Evolutionary conservation across 30 jellyfish, hydroid and myxozoan genomes (phyloP).

Genomic region (Catostylus mosaicus): DNA sequence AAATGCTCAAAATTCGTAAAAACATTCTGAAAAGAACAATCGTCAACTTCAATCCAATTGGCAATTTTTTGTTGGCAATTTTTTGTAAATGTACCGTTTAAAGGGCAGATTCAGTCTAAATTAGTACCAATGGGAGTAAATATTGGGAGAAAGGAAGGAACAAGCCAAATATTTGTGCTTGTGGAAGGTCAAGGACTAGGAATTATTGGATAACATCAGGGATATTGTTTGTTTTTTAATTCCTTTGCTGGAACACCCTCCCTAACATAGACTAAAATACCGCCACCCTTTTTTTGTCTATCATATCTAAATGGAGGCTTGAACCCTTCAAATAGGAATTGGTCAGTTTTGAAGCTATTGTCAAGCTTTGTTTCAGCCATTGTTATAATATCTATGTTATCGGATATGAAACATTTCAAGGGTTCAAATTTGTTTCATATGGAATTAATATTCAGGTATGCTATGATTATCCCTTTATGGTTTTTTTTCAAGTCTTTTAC

Average conservation of each 20-base stretch:
- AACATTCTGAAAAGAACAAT: too few relatives aligned
- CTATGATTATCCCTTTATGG: constrained; percentile 46
- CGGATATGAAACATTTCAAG: not conserved
- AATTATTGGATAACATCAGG: too few relatives aligned
- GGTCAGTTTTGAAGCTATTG: not conserved
- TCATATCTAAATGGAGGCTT: not conserved
- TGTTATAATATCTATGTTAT: not conserved
- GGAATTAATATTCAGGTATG: constrained; percentile 8
- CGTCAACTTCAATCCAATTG: too few relatives aligned
- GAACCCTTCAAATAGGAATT: not conserved
- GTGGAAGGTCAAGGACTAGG: too few relatives aligned
- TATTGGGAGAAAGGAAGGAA: too few relatives aligned
- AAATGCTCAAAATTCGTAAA: too few relatives aligned
- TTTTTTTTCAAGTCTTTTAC: constrained; percentile 40
- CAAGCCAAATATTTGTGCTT: too few relatives aligned
- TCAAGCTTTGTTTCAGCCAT: constrained; percentile 11
- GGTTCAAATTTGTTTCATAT: constrained; percentile 1
- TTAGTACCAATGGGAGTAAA: too few relatives aligned
- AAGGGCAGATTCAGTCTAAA: too few relatives aligned
- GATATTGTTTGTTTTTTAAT: not conserved
- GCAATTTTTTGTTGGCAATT: too few relatives aligned
- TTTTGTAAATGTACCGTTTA: too few relatives aligned
- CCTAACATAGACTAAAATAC: not conserved
- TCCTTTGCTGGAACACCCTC: not conserved
- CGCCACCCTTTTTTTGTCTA: not conserved